Conservation (phyloP, 2,888 invertebrate species). For the Myopa testacea region DNA sequence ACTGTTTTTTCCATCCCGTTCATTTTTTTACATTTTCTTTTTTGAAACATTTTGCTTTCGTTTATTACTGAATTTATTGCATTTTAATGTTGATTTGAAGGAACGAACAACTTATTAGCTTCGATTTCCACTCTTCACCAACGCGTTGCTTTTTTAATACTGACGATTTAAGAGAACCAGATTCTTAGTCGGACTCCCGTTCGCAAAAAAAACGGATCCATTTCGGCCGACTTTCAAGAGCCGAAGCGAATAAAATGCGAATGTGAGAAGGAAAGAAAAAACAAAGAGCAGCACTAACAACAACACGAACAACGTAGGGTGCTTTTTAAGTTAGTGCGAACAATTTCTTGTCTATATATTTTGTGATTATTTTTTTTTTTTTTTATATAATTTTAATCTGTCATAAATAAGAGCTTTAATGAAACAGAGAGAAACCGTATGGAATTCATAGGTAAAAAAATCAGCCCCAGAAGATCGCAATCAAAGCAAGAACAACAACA, state of each 20-base stretch:
- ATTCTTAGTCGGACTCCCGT: not conserved
- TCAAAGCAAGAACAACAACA: too few species aligned
- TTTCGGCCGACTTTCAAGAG: conserved; percentile 28
- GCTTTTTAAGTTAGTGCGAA: not conserved
- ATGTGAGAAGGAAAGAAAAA: conserved; percentile 2
- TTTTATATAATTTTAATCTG: not conserved
- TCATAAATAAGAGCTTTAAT: not conserved
- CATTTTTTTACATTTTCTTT: not conserved
- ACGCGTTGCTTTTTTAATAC: conserved; percentile 8
- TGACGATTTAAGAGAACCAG: conserved; percentile 18
- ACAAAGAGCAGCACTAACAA: not conserved
- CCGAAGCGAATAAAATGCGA: conserved; percentile 29
- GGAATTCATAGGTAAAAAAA: not conserved
- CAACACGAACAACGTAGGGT: not conserved
- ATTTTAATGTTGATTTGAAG: not conserved
- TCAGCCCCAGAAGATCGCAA: too few species aligned
- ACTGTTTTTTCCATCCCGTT: not conserved
- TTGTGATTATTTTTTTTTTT: not conserved
- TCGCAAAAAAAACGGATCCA: conserved; percentile 6
- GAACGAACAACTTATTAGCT: conserved; percentile 15
- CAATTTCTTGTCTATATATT: not conserved
- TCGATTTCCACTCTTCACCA: conserved; percentile 19
- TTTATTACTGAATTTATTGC: conserved; percentile 8
- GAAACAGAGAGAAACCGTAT: not conserved
- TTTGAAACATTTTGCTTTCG: not conserved